A percentile compares a stretch with the other conserved stretches of the same genome.
phyloP scores from a whole-genome alignment of 2,797 vertebrate species.

The Crax fasciolata region DNA sequence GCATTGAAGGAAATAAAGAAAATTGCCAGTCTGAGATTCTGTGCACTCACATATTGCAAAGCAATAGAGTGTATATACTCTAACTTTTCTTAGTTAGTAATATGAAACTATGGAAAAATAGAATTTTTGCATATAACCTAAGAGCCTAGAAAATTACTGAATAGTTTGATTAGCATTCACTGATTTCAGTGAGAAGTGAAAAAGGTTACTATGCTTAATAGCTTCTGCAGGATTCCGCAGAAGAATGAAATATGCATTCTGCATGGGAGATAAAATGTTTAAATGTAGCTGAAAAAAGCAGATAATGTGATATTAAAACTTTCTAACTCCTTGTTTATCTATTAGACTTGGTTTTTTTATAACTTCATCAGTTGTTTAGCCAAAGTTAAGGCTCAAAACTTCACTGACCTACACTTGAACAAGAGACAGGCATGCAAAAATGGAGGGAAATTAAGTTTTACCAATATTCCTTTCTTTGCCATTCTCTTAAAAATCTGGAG shows the following conservation, averaged over 20 bases:
- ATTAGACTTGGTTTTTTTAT: not conserved
- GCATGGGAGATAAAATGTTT: not conserved
- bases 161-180: not conserved
- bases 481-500: conserved; percentile 27
- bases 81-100: not conserved
- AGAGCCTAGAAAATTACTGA: not conserved
- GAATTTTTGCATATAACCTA: not conserved
- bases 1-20: not conserved
- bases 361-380: not conserved
- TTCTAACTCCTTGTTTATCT: not conserved
- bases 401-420: not conserved
- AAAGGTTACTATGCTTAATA: accelerated
- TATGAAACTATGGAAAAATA: not conserved
- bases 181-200: not conserved
- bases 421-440: not conserved
- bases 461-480: not conserved
- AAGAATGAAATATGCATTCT: not conserved
- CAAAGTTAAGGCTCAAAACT: not conserved
- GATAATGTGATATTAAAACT: not conserved
- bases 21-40: not conserved
- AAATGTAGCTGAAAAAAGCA: not conserved
- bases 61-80: not conserved
- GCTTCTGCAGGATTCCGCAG: not conserved
- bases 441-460: not conserved
- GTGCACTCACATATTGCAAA: not conserved